A percentile compares a stretch with the other conserved stretches of the same genome.
Evolutionary conservation across 2,888 invertebrate genomes (phyloP).

Genomic region (Noctua fimbriata): DNA sequence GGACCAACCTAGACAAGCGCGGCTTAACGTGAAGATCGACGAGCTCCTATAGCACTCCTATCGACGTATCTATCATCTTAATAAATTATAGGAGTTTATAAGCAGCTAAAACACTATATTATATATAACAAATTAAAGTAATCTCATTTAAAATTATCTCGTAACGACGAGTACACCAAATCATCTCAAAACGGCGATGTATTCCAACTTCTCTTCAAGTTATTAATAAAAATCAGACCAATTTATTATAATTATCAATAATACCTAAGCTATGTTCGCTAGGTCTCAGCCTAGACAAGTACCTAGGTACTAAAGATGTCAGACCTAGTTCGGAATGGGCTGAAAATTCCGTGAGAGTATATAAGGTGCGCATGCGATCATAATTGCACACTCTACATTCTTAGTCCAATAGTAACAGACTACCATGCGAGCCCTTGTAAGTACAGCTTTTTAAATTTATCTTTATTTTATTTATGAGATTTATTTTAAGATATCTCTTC

Average conservation of each 20-base stretch:
- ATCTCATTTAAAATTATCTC: not conserved
- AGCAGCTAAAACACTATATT: not conserved
- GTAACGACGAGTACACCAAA: not conserved
- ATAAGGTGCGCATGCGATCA: slow-evolving; percentile 77
- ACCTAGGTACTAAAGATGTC: slow-evolving; percentile 51
- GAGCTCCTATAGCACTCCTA: too few species aligned
- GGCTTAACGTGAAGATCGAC: too few species aligned
- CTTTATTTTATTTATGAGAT: not conserved
- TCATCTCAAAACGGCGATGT: slow-evolving; percentile 7
- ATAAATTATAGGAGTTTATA: slow-evolving; percentile 7
- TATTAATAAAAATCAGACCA: slow-evolving; percentile 48
- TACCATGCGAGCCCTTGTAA: slow-evolving; percentile 84
- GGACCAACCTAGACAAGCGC: too few species aligned
- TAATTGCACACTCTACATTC: slow-evolving; percentile 80
- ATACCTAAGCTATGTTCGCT: slow-evolving; percentile 40
- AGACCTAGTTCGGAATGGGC: slow-evolving; percentile 49
- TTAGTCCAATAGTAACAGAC: slow-evolving; percentile 73
- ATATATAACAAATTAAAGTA: not conserved
- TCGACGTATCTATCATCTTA: too few species aligned
- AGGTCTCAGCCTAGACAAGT: slow-evolving; percentile 13
- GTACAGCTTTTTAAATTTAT: slow-evolving; percentile 65
- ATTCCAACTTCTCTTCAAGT: not conserved
- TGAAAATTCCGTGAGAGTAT: slow-evolving; percentile 80
- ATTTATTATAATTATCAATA: slow-evolving; percentile 59
- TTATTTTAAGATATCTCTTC: not conserved